These are phyloP conservation scores for Campylomormyrus tamandua DNA, from an alignment of 2,113 vertebrate genomes.

Conservation along the genomic window DNA sequence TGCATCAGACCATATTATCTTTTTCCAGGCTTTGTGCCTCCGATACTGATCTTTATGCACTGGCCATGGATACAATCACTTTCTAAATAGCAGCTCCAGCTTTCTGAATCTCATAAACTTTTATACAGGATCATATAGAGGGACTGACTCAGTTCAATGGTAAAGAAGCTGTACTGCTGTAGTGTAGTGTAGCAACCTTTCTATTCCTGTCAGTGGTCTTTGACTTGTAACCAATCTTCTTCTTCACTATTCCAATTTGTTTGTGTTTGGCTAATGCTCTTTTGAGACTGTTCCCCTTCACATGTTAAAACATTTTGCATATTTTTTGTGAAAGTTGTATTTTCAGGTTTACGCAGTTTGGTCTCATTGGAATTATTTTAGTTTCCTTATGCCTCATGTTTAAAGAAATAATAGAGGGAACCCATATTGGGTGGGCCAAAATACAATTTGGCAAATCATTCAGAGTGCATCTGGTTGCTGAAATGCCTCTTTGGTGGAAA, in stretches of 20 bases:
- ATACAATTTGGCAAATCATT: not conserved
- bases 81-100: not conserved
- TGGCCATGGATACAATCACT: not conserved
- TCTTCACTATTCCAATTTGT: not conserved
- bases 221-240: not conserved
- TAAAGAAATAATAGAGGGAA: not conserved
- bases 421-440: not conserved
- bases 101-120: not conserved
- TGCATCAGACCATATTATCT: too few relatives aligned
- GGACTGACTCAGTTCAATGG: not conserved
- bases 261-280: too few relatives aligned
- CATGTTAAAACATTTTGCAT: too few relatives aligned
- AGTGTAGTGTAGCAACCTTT: not conserved
- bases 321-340: too few relatives aligned
- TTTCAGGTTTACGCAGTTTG: not conserved
- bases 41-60: not conserved
- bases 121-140: not conserved
- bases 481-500: not conserved
- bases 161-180: not conserved
- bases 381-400: not conserved
- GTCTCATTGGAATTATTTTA: not conserved
- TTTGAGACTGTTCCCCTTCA: too few relatives aligned
- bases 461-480: not conserved
- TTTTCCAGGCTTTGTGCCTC: not conserved
- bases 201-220: too few relatives aligned